Evolutionary conservation across 1,140 invertebrate species (phyloP), one percentile per base, ranked within the genome.

Genomic region (Drosophila erecta): DNA sequence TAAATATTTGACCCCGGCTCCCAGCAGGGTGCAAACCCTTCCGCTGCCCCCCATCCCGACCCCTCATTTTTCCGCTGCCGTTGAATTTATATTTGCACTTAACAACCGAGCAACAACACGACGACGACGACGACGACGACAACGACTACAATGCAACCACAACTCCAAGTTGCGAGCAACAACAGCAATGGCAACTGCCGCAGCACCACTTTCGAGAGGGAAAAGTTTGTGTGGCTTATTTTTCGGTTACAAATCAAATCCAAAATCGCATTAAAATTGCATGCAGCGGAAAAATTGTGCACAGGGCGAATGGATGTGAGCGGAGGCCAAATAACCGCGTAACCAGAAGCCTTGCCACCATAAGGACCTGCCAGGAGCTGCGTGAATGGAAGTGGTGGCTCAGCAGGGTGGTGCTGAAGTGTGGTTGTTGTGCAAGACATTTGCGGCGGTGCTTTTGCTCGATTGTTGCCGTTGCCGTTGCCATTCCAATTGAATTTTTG

Each of bases 221-320:
- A 54, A 87, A 87, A 87, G 70, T 89, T 87, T 84, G 66, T 78
- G 89, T 89, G 69, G 69, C 69, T 89, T 89, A 89, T 89, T 84
- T 89, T 89, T 89, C 66, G 84, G 84, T 89, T 89, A 80, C 85
- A 89, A 89, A 89, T 89, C 84, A 89, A 84, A 89, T 89, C 76
- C 61, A 66, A 84, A 89, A 89, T 89, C 84, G 80, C 84, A 89
- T 89, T 89, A 89, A 89, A 89, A 89, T 89, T 89, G 84, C 80
- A 89, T 83, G 84, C 79, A 84, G 65, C 79, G 55, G 40, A 84
- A 76, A 78, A 75, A 78, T 76, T 76, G 69, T 75, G 53, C 49
- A 15, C 38, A 17, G 17, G 15, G 43, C 22, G 4, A 27, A 56
- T 27, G 66, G 70, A 74, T 67, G 73, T 56, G 69, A 64, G 69